Evolutionary conservation across 2,113 vertebrate genomes (phyloP).

Genomic region (Pogonocichla stellata): DNA sequence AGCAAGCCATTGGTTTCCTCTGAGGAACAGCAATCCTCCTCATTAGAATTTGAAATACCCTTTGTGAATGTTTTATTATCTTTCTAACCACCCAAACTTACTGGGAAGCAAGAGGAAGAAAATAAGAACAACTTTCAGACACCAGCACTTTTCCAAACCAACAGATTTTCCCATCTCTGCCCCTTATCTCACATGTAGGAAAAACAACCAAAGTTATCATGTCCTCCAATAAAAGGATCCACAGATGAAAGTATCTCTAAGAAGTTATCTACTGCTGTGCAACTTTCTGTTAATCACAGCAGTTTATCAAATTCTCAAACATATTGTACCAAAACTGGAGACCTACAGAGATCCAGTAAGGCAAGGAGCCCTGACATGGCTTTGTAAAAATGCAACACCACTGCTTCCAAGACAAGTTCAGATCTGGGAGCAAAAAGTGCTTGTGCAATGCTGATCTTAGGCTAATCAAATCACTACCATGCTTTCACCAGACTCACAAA

Average conservation of each 20-base stretch:
- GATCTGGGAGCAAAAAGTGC: not conserved
- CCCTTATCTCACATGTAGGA: not conserved
- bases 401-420: not conserved
- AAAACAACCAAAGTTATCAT: not conserved
- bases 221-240: not conserved
- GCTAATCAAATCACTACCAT: not conserved
- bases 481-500: not conserved
- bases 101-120: not conserved
- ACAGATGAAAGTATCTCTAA: not conserved
- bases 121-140: not conserved
- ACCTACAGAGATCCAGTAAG: not conserved
- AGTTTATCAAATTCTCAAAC: not conserved
- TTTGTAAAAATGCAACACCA: accelerated
- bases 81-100: not conserved
- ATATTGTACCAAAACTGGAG: not conserved
- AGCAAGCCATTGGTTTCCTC: not conserved
- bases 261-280: not conserved
- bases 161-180: not conserved
- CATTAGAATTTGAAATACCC: not conserved
- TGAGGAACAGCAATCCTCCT: not conserved
- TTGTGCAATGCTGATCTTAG: not conserved
- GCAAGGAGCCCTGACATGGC: not conserved
- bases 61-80: not conserved
- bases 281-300: not conserved
- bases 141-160: not conserved